Percentiles rank a stretch among this genome's conserved stretches.
phyloP scores from a whole-genome alignment of 2,888 invertebrate species.

The Acanthoscelides obtectus region DNA sequence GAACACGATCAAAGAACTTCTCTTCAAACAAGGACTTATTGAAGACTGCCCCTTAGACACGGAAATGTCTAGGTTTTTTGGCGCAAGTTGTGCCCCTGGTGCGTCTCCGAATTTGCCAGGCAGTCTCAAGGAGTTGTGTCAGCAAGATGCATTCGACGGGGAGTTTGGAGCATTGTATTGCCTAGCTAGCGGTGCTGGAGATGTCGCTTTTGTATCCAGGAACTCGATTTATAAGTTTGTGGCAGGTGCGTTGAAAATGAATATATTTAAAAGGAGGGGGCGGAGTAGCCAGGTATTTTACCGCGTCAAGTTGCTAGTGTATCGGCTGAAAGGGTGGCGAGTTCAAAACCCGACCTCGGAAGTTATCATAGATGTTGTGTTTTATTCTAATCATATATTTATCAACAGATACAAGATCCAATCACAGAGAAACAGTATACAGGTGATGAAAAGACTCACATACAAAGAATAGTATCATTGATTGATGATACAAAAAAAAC shows the following conservation, averaged over 20 bases:
- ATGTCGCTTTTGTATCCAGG: conserved; percentile 68
- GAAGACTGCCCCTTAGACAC: conserved; percentile 44
- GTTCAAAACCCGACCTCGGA: too few species aligned
- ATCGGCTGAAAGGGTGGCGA: too few species aligned
- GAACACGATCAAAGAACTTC: conserved; percentile 54
- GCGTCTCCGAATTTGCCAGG: conserved; percentile 35
- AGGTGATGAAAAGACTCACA: too few species aligned
- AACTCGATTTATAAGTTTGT: conserved; percentile 41
- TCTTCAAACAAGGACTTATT: conserved; percentile 40
- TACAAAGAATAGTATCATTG: too few species aligned
- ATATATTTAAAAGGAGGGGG: too few species aligned
- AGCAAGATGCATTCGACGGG: conserved; percentile 46
- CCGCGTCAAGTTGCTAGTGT: too few species aligned
- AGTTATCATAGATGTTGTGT: too few species aligned
- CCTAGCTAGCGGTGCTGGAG: conserved; percentile 61
- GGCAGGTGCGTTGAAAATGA: conserved; percentile 52
- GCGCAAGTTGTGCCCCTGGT: conserved; percentile 59
- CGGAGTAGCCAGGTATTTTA: too few species aligned
- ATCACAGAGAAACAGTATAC: too few species aligned
- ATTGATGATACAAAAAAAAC: too few species aligned
- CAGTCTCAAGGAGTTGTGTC: conserved; percentile 20
- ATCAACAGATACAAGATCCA: too few species aligned
- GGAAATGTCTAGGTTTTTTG: conserved; percentile 57
- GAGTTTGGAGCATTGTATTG: conserved; percentile 64
- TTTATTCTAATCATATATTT: too few species aligned